Evolutionary conservation across 2,113 vertebrate species (phyloP).

Genomic region (Syngnathus scovelli): DNA sequence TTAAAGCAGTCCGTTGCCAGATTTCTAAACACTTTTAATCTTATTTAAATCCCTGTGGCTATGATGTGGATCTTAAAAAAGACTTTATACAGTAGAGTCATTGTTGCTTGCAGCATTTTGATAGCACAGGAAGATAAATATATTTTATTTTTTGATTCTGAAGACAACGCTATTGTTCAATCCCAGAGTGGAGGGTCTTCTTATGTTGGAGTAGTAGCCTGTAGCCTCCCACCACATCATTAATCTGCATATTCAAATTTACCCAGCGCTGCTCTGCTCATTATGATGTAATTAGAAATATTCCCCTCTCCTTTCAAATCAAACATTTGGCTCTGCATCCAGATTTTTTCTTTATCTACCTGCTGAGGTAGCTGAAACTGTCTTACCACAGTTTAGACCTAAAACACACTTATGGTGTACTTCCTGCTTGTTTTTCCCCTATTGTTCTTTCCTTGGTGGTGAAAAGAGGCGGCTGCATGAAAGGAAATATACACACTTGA

Average conservation of each 20-base stretch:
- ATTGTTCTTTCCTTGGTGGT: not conserved
- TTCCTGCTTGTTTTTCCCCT: not conserved
- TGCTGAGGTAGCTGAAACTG: conserved; percentile 36
- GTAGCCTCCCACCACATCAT: conserved; percentile 25
- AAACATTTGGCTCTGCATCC: conserved; percentile 33
- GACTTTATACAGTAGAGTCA: not conserved
- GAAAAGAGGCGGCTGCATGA: not conserved
- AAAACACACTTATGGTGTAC: conserved; percentile 20
- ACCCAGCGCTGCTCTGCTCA: conserved; percentile 30
- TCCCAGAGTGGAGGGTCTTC: not conserved
- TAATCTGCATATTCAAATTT: conserved; percentile 43
- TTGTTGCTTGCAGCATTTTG: not conserved
- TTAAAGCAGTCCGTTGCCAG: conserved; percentile 23
- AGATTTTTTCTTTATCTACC: conserved; percentile 17
- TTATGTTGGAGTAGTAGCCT: conserved; percentile 8
- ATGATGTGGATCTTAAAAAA: conserved; percentile 16
- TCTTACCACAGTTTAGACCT: conserved; percentile 12
- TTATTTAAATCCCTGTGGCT: conserved; percentile 21
- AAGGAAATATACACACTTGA: not conserved
- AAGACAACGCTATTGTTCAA: not conserved
- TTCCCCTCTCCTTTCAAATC: conserved; percentile 39
- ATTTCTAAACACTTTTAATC: conserved; percentile 30
- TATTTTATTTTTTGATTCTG: conserved; percentile 6
- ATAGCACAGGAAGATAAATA: conserved; percentile 14
- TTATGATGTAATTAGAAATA: conserved; percentile 54